Evolutionary conservation across 1,140 invertebrate species (phyloP), one percentile per base, ranked within the genome.

Genomic region (Glossosoma conforme): DNA sequence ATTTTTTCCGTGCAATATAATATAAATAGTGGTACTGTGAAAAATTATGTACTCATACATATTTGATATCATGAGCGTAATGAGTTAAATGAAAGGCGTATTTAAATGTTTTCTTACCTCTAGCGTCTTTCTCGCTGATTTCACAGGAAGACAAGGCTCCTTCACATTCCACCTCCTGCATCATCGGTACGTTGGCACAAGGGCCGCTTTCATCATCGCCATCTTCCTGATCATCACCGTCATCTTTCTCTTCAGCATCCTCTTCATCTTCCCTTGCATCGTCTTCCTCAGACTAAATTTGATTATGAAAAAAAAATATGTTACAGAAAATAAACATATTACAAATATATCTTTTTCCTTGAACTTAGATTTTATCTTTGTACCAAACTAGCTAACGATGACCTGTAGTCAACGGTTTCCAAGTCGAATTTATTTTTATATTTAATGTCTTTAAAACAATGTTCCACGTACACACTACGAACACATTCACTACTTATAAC

Each of bases 121-220:
- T 60, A 6, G 54, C 46, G 14, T 60, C 54, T 17, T 44, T 37
- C 11, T 44, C 47, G 22, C 36, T 45, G 14, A 61, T 46, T 3
- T 57, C 54, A 46, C 57, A 61, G 8, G 50, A 55, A 2, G 54
- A 25, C 2, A 51, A 3, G 5, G 22, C n/a, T 6, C 21, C 54
- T 10, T 52, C 38, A 25, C 58, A 59, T 5, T 52, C 43, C 13
- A 53, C 58, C 18, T 51, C 44, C 24, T 61, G 52, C 13, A 33
- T 37, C 20, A 53, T 9, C 18, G 33, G 25, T 2, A 53, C 28
- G 35, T 54, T 32, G 1, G 21, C 32, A 19, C 54, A 54, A 11
- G n/a, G 15, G 1, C 53, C 35, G 21, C 17, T 25, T 24, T 14
- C 10, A n/a, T 45, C 35, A 18, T 18, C 25, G 18, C n/a, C 21